A percentile compares a stretch with the other conserved stretches of the same genome.
These are phyloP conservation scores for Blastomussa wellsi DNA, from an alignment of 92 coral and sea anemone genomes.

Conservation along the genomic window DNA sequence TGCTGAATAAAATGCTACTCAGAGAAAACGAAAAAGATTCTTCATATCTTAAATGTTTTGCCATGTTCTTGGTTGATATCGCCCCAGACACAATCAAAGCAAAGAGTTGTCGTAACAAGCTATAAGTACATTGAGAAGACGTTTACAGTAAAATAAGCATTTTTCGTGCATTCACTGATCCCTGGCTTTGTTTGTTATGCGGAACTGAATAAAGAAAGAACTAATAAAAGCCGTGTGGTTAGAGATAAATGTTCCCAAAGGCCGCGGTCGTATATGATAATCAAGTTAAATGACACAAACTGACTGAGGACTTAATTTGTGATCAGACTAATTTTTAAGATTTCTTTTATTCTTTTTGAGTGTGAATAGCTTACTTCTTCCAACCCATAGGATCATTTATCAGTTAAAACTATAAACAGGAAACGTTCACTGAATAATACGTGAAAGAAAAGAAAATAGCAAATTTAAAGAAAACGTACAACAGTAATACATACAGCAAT, in stretches of 20 bases:
- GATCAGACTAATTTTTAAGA: not conserved
- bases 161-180: not conserved
- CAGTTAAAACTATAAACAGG: not conserved
- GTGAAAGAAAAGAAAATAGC: not conserved
- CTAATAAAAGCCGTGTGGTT: not conserved
- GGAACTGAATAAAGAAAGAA: not conserved
- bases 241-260: not conserved
- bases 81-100: not conserved
- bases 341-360: not conserved
- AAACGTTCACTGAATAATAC: not conserved
- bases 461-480: too few relatives aligned
- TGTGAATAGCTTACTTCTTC: not conserved
- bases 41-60: not conserved
- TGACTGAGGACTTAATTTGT: not conserved
- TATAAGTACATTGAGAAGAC: not conserved
- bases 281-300: not conserved
- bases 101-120: not conserved
- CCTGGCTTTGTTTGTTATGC: not conserved
- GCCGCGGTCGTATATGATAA: not conserved
- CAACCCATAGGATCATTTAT: too few relatives aligned
- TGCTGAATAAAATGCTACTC: not conserved
- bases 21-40: not conserved
- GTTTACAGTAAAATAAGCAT: not conserved
- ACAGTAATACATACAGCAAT: too few relatives aligned
- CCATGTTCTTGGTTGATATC: not conserved